These are phyloP conservation scores for Acanthurus leucopareius DNA, from an alignment of 2,797 vertebrate genomes.

Conservation along the genomic window DNA sequence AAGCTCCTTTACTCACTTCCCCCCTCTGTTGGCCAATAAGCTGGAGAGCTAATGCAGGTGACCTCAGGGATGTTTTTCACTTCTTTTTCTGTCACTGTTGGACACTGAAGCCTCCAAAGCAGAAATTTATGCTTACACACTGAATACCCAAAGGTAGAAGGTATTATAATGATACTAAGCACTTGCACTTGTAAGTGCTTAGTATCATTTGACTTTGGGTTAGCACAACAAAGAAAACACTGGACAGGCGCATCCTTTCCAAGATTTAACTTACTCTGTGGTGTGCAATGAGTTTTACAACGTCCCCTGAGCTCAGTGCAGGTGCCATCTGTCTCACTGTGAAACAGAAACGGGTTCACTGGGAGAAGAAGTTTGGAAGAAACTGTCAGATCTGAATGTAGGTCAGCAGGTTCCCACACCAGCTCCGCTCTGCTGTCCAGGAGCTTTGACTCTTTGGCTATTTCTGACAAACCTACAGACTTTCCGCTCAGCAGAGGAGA, in stretches of 20 bases:
- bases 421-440: slow-evolving; percentile 25
- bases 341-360: slow-evolving; percentile 32
- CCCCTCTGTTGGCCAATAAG: slow-evolving; percentile 73
- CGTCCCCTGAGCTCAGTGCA: slow-evolving; percentile 11
- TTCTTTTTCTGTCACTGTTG: not conserved
- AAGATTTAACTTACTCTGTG: not conserved
- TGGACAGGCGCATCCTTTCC: too few relatives aligned
- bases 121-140: not conserved
- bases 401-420: slow-evolving; percentile 63
- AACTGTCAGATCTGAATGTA: slow-evolving; percentile 39
- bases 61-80: not conserved
- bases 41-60: slow-evolving; percentile 40
- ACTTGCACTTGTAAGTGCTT: too few relatives aligned
- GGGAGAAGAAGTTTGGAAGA: slow-evolving; percentile 37
- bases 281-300: not conserved
- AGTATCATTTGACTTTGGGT: too few relatives aligned
- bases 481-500: slow-evolving; percentile 45
- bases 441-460: slow-evolving; percentile 27
- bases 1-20: slow-evolving; percentile 62
- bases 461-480: slow-evolving; percentile 50
- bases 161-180: too few relatives aligned
- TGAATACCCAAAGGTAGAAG: too few relatives aligned
- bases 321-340: slow-evolving; percentile 36
- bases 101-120: not conserved
- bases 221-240: too few relatives aligned